Base-by-base conservation (phyloP, 1,140 invertebrate species). In the Solenopsis invicta region DNA sequence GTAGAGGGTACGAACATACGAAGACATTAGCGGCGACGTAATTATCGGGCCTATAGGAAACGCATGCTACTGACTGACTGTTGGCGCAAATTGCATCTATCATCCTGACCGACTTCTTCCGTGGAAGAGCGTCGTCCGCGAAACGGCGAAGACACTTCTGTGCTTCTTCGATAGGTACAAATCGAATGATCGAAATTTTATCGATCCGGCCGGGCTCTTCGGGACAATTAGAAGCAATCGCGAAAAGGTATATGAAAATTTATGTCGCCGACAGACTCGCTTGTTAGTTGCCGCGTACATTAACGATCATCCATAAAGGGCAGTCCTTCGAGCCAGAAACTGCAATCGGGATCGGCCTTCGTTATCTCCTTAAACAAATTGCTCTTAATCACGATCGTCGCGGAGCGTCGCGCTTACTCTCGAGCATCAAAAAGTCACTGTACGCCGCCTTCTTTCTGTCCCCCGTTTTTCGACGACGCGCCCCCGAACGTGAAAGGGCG, bases 341-440 rank as follows among this genome's bases (percentile, higher is more conserved):
- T 50, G 41, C 24, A 24, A 82, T 82, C 24, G 67, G 24, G 50
- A 59, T 71, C 21, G 29, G 13, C 0, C 37, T 71, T 71, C 37
- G 64, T 81, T 81, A 71, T 81, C 78, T 24, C 16, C 21, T 71
- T 45, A 29, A 81, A 81, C 66, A 45, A 71, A 81, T 71, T 59
- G 66, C 78, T 54, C 9, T 54, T 24, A 54, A 69, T 1, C 50
- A 4, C 21, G n/a, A n/a, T 69, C 64, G 50, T 54, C 48, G 50
- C 37, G 21, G 10, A 16, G n/a, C 48, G 48, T 69, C 6, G 54
- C 75, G 56, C 21, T n/a, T 8, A 29, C n/a, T 64, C 24, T 8
- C 29, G 71, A 88, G 54, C 78, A 67, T 86, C 59, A 81, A 81
- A 86, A 59, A 69, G 13, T 67, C 64, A 24, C n/a, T 10, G 10